Percentiles rank a stretch among this genome's conserved stretches.
Conservation (phyloP, 2,888 invertebrate genomes). For the Penaeus monodon region DNA sequence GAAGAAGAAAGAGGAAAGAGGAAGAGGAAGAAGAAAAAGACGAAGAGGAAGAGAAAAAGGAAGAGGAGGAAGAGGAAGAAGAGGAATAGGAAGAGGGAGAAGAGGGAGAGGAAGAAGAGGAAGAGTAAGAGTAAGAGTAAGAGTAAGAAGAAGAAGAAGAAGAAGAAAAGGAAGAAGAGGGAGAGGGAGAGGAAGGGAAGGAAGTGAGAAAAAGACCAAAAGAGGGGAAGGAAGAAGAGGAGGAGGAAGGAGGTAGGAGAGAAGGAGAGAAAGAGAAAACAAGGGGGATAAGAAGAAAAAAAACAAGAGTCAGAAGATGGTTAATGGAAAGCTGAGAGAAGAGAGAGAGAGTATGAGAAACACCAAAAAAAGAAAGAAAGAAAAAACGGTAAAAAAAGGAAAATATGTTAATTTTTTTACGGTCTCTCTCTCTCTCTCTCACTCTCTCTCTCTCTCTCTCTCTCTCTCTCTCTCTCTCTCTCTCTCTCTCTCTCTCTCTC, state of each 20-base stretch:
- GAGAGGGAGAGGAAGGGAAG: too few species aligned
- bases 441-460: neutral
- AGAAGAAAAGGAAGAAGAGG: neutral
- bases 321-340: too few species aligned
- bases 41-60: too few species aligned
- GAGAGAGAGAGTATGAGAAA: too few species aligned
- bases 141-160: neutral
- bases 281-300: neutral
- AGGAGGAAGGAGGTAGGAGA: neutral
- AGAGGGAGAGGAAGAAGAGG: too few species aligned
- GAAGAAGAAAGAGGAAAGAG: too few species aligned
- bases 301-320: too few species aligned
- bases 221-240: neutral
- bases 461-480: neutral
- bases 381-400: neutral
- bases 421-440: neutral
- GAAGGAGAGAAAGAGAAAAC: neutral
- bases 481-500: neutral
- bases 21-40: too few species aligned
- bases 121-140: neutral
- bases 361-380: neutral
- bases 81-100: too few species aligned
- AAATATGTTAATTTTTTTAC: neutral
- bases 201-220: too few species aligned
- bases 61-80: too few species aligned